Base-by-base conservation (phyloP, 2,888 invertebrate genomes). In the Tetragnatha montana region DNA sequence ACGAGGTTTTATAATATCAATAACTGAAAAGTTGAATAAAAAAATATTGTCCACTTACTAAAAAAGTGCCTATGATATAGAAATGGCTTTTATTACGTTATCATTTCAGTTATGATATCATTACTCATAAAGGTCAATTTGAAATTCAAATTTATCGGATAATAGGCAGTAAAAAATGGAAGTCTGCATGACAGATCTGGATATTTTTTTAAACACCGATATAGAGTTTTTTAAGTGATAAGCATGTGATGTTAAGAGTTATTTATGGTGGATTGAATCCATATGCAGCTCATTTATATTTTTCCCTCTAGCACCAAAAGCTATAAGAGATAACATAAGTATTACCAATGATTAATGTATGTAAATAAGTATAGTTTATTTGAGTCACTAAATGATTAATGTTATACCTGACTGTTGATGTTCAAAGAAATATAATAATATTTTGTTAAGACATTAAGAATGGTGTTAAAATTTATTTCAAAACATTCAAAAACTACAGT, bases 81-180 rank as follows among this genome's bases (percentile, higher is more conserved):
- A 49, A 82, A 51, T 82, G 73, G 73, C 73, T 49, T 82, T 82
- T 82, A 82, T 82, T 74, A 21, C 82, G 73, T 82, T 82, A 82
- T 73, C 51, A 10, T 19, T 82, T 73, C 74, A 22, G 74, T 82
- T 70, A 49, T 82, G 76, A 47, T 76, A 14, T n/a, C 19, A 50
- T 35, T 69, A 70, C 35, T 68, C 12, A 22, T 60, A 80, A 80
- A 80, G 14, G 68, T 69, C 73, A 82, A 82, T 82, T 82, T 82
- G 82, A 82, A 82, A 60, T 82, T 82, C 82, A 74, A 82, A 82
- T 82, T 82, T 73, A 8, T 71, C 60, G 73, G 73, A 74, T 73
- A 71, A 74, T 82, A 71, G 82, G 74, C 51, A 71, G 73, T 51
- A 73, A 81, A 50, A 73, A 60, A 7, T 12, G n/a, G 17, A 60